Percentiles rank a stretch among this genome's conserved stretches.
Evolutionary conservation across 2,113 vertebrate species (phyloP).

Genomic region (Xenopus laevis): DNA sequence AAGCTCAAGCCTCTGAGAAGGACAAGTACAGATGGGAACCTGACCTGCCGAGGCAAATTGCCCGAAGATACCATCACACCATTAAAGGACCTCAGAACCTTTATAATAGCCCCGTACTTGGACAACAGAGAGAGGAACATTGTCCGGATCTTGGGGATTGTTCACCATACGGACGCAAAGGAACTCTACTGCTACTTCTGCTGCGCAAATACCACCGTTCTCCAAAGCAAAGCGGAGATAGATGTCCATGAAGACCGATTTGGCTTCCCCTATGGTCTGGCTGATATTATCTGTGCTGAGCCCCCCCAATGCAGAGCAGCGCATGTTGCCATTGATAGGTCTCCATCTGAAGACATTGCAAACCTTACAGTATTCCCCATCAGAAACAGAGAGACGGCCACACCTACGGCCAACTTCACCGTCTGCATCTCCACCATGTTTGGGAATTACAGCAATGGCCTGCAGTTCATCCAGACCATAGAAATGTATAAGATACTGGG

Average conservation of each 20-base stretch:
- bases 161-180: slow-evolving; percentile 55
- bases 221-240: slow-evolving; percentile 46
- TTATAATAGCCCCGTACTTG: slow-evolving; percentile 11
- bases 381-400: slow-evolving; percentile 43
- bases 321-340: slow-evolving; percentile 45
- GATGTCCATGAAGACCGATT: slow-evolving; percentile 63
- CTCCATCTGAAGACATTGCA: slow-evolving; percentile 17
- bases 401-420: slow-evolving; percentile 62
- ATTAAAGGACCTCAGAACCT: not conserved
- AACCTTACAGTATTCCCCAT: slow-evolving; percentile 56
- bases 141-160: slow-evolving; percentile 47
- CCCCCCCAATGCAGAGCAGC: slow-evolving; percentile 44
- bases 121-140: not conserved
- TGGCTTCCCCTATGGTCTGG: slow-evolving; percentile 63
- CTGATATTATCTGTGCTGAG: slow-evolving; percentile 51
- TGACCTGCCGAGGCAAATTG: too few relatives aligned
- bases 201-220: slow-evolving; percentile 40
- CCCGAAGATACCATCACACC: slow-evolving; percentile 22
- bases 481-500: too few relatives aligned
- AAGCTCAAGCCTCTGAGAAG: too few relatives aligned
- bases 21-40: too few relatives aligned
- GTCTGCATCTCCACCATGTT: slow-evolving; percentile 73
- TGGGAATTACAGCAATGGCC: slow-evolving; percentile 67
- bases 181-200: slow-evolving; percentile 65
- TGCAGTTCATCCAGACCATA: slow-evolving; percentile 73